These are phyloP conservation scores for Pycnonotus jocosus DNA, from an alignment of 2,113 vertebrate species.

Conservation along the genomic window DNA sequence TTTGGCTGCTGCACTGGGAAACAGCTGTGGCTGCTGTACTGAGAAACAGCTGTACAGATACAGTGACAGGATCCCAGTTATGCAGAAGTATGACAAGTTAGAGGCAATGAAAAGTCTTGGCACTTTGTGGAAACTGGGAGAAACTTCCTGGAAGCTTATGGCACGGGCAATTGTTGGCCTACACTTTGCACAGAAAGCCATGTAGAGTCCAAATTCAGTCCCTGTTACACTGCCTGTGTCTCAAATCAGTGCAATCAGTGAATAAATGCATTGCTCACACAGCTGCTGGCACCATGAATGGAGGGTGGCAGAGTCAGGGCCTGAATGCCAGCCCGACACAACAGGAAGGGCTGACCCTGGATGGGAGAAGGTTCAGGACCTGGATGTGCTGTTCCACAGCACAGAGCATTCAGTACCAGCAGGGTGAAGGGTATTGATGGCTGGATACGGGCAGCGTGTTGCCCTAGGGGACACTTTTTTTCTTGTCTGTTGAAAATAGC, in stretches of 20 bases:
- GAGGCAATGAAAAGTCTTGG: neutral
- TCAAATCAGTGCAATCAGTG: neutral
- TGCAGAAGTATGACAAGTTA: neutral
- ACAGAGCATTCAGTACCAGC: neutral
- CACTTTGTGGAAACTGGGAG: neutral
- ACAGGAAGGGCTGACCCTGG: neutral
- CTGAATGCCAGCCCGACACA: neutral
- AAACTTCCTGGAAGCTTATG: neutral
- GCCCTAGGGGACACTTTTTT: conserved; percentile 37
- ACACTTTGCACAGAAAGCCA: neutral
- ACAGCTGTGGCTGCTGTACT: neutral
- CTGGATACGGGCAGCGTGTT: neutral
- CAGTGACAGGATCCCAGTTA: neutral
- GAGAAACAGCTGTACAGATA: neutral
- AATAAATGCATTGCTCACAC: neutral
- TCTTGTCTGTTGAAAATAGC: conserved; percentile 48
- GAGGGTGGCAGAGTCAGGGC: neutral
- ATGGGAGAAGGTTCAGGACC: neutral
- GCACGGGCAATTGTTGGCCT: neutral
- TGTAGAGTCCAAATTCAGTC: neutral
- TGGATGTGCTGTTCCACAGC: neutral
- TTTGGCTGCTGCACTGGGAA: neutral
- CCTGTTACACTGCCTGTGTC: neutral
- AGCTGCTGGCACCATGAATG: neutral
- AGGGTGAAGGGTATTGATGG: neutral